Evolutionary conservation across 2,797 vertebrate species (phyloP), one percentile per base, ranked within the genome.

Genomic region (Eutrigla gurnardus): DNA sequence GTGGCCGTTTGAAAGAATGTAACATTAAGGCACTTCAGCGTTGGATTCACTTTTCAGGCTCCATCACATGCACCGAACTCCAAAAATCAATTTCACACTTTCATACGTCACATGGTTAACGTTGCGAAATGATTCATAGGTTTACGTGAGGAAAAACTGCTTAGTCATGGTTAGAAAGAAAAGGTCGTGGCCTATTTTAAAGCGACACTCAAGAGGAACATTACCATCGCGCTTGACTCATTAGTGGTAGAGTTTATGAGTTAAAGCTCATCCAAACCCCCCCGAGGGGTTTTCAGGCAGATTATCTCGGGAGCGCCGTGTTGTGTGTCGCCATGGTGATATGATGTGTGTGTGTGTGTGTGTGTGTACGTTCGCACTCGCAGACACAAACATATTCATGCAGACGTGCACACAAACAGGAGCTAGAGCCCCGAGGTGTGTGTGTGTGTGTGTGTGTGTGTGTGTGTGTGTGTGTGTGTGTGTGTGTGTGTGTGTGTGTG

Each of bases 221-320:
- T 81, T 57, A 82, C 17, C 52, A 15, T 47, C 9, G 0, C 5
- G 43, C 60, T 72, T 59, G 43, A 79, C 50, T 81, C 58, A 81
- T 83, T 80, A 81, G 79, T 60, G 46, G 32, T 65, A 32, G 64
- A 65, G 78, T 85, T 89, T 75, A 77, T 74, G 77, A 88, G 81
- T 73, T 77, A 60, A 69, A 65, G 50, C 58, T 77, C 83, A 89
- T 78, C 78, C 66, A 70, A 66, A 25, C 50, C 36, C 70, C 73
- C 59, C 40, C 17, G 37, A 64, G 80, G 80, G 70, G 66, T 55
- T 82, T 53, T 77, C 15, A 14, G 65, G 46, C 80, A 80, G 72
- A 82, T 84, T 36, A 73, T 81, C 82, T 25, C 3, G 1, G n/a
- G 70, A 87, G 69, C 42, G 60, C 1, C 45, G 47, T 69, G 66